These are phyloP conservation scores for Amazona guildingii DNA, from an alignment of 2,113 vertebrate genomes.

Conservation along the genomic window DNA sequence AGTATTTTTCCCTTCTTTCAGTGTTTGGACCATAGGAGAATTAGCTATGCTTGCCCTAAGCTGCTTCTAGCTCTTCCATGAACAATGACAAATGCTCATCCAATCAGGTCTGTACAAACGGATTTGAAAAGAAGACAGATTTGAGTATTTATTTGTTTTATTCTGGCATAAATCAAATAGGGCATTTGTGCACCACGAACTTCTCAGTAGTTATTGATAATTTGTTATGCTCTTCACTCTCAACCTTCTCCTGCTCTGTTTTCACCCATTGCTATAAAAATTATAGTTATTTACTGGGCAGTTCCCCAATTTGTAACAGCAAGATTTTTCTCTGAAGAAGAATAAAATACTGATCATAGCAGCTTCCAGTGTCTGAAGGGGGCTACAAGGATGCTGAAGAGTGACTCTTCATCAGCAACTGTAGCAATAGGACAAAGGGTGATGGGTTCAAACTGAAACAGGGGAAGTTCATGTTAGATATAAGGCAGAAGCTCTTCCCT, in stretches of 20 bases:
- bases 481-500: neutral
- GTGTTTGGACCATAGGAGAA: neutral
- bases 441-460: neutral
- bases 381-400: neutral
- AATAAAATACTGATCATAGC: neutral
- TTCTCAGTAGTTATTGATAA: neutral
- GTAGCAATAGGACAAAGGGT: neutral
- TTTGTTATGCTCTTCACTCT: neutral
- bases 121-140: neutral
- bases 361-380: neutral
- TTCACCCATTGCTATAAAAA: neutral
- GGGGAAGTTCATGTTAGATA: neutral
- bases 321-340: neutral
- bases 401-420: neutral
- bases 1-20: neutral
- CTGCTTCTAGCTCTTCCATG: neutral
- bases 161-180: neutral
- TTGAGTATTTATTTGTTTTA: neutral
- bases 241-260: neutral
- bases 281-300: accelerated
- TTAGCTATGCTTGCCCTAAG: neutral
- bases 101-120: neutral
- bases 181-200: neutral
- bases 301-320: neutral
- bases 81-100: neutral